A percentile compares a stretch with the other conserved stretches of the same genome.
phyloP scores from a whole-genome alignment of 53 echinoderm and acorn worm species.

The Astropecten irregularis region DNA sequence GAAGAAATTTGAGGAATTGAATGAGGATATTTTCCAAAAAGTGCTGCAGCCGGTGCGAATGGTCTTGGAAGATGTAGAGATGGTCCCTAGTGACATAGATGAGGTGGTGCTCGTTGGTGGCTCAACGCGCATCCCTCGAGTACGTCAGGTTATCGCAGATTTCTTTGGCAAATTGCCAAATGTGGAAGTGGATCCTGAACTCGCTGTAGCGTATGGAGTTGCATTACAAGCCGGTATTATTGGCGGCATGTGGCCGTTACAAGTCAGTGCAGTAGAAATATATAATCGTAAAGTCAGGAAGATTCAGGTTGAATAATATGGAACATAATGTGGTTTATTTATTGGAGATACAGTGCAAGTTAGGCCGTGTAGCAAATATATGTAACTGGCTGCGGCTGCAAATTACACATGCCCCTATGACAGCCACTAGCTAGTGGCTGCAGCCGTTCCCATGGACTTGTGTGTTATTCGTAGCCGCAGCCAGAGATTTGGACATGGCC shows the following conservation, averaged over 20 bases:
- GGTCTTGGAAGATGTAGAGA: conserved; percentile 59
- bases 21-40: conserved; percentile 70
- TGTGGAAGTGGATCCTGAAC: conserved; percentile 79
- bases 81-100: conserved; percentile 66
- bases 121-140: conserved; percentile 75
- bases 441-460: too few relatives aligned
- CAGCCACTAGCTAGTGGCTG: too few relatives aligned
- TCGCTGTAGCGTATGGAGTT: conserved; percentile 86
- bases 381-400: too few relatives aligned
- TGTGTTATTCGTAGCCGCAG: too few relatives aligned
- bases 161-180: conserved; percentile 77
- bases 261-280: conserved; percentile 87
- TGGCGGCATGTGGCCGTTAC: conserved; percentile 86
- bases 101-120: conserved; percentile 82
- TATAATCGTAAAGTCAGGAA: conserved; percentile 53
- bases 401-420: too few relatives aligned
- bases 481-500: too few relatives aligned
- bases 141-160: conserved; percentile 50
- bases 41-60: conserved; percentile 72
- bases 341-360: too few relatives aligned
- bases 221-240: conserved; percentile 87
- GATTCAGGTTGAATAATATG: conserved; percentile 48
- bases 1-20: conserved; percentile 68
- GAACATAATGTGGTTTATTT: too few relatives aligned
- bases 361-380: too few relatives aligned